Base-by-base conservation (phyloP, 2,113 vertebrate genomes). In the Haemorhous mexicanus region DNA sequence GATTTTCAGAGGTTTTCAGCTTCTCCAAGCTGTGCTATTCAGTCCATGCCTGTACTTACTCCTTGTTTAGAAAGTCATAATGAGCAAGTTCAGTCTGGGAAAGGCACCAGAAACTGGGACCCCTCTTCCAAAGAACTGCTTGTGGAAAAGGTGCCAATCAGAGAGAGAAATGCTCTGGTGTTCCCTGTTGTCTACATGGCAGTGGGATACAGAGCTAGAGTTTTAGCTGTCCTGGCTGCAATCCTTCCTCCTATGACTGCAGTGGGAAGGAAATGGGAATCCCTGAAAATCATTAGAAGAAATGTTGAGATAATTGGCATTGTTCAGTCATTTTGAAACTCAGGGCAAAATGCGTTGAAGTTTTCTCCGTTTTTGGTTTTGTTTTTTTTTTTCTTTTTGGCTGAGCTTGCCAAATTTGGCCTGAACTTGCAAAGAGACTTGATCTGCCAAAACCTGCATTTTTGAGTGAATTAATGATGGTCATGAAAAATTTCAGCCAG, bases 391-490 rank as follows among this genome's bases (percentile, higher is more conserved):
- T 33, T 58, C 39, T 39, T 39, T 39, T 11, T 87, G 75, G 23
- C 55, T 81, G 83, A 86, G 92, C 24, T 92, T 88, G 52, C 93
- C 93, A 89, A 96, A 94, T 95, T 94, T 94, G 89, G 89, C 52
- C 76, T 95, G 76, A 90, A 59, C 83, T 89, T 75, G 27, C 33
- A 41, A 66, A 70, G 73, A 90, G 56, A 32, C 86, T 88, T 4
- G 13, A 88, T 92, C 96, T 96, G 95, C 96, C 94, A 88, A 93
- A 97, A 95, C 84, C 55, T 70, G 44, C 91, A 89, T 94, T 96
- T 97, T 91, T 95, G 64, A 89, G 89, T 81, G 83, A 89, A 97
- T 96, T 94, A 95, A 96, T 96, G 93, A 92, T 87, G 78, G 93
- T 55, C 77, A 61, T 92, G 96, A 96, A 96, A 95, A 94, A 95